Percentiles rank a stretch among this genome's conserved stretches.
Evolutionary conservation across 2,888 invertebrate species (phyloP).

Genomic region (Mesorhabditis spiculigera): DNA sequence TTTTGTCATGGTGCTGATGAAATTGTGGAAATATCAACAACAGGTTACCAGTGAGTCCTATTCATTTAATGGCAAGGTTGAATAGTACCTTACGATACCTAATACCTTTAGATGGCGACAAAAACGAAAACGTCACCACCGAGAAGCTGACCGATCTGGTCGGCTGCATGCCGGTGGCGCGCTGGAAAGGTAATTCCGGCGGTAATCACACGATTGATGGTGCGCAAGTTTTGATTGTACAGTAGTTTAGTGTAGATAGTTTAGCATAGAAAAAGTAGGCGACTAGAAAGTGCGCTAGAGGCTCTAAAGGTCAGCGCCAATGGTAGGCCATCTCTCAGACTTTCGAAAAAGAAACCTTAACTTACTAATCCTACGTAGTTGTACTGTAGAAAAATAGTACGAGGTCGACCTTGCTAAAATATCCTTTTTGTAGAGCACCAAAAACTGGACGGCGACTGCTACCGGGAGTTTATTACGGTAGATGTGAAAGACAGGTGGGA

Average conservation of each 20-base stretch:
- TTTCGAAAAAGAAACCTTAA: too few species aligned
- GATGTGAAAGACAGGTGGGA: conserved; percentile 3
- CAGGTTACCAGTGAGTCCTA: background rate
- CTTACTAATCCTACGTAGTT: too few species aligned
- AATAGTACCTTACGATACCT: too few species aligned
- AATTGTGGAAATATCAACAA: conserved; percentile 14
- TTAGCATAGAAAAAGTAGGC: too few species aligned
- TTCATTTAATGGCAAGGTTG: too few species aligned
- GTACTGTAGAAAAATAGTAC: too few species aligned
- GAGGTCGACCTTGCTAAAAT: too few species aligned
- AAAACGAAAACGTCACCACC: background rate
- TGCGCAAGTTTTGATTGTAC: background rate
- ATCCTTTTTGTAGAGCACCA: background rate
- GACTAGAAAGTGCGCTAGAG: too few species aligned
- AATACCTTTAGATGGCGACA: background rate
- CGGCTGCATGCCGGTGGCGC: conserved; percentile 1
- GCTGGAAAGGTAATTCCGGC: conserved; percentile 5
- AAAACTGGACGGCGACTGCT: background rate
- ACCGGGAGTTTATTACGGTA: background rate
- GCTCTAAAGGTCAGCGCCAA: too few species aligned
- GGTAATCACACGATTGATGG: background rate
- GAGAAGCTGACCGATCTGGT: background rate
- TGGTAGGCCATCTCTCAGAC: too few species aligned
- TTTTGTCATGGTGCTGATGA: conserved; percentile 30
- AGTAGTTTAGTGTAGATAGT: too few species aligned